These are phyloP conservation scores for Apolygus lucorum DNA, from an alignment of 1,140 invertebrate species.

Conservation along the genomic window DNA sequence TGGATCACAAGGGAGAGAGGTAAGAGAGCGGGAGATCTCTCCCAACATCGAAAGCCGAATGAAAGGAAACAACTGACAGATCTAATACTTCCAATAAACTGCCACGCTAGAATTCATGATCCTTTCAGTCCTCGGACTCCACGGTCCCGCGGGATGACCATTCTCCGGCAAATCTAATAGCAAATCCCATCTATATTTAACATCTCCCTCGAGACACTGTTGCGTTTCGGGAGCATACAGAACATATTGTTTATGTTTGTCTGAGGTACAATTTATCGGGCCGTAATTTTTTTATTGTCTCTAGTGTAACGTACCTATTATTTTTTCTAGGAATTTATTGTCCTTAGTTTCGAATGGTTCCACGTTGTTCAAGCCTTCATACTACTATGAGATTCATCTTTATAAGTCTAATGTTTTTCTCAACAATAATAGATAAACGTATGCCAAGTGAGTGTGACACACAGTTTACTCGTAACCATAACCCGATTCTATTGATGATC, in stretches of 20 bases:
- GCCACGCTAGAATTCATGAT: constrained; percentile 6
- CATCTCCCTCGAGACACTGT: constrained; percentile 1
- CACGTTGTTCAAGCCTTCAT: no score
- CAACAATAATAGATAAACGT: no score
- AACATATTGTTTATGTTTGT: neutral
- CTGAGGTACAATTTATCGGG: neutral
- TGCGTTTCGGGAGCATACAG: neutral
- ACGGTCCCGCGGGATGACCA: neutral
- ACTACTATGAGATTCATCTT: no score
- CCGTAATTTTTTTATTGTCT: no score
- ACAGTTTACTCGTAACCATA: no score
- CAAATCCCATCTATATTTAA: constrained; percentile 8
- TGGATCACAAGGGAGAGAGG: neutral
- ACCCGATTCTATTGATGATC: no score
- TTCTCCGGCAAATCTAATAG: neutral
- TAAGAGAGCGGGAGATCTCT: neutral
- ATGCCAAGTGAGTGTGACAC: no score
- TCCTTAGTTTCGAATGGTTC: no score
- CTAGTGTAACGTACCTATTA: no score
- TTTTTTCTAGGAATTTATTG: no score
- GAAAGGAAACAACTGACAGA: constrained; percentile 9
- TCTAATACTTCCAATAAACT: constrained; percentile 12
- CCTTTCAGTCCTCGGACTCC: neutral
- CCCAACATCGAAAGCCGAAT: neutral
- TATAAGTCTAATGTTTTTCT: no score